Percentiles rank a stretch among this genome's conserved stretches.
Conservation (phyloP, 2,113 vertebrate species). For the Podarcis cretensis region DNA sequence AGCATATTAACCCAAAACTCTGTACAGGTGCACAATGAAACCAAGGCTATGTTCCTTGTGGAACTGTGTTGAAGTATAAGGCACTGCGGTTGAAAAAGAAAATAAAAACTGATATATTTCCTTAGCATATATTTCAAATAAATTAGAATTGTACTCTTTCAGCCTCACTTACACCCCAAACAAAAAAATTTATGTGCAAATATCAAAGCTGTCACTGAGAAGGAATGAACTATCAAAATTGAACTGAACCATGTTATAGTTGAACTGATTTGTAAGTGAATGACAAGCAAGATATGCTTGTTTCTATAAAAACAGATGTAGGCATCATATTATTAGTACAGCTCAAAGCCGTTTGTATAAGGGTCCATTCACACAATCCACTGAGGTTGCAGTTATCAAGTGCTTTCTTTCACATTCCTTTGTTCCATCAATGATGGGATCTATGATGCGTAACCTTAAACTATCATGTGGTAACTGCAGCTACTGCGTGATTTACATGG, state of each 20-base stretch:
- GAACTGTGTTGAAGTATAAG: slow-evolving; percentile 68
- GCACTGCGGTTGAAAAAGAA: slow-evolving; percentile 67
- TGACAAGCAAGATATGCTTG: slow-evolving; percentile 70
- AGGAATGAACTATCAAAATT: slow-evolving; percentile 74
- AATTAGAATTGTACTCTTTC: slow-evolving; percentile 90
- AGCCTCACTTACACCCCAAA: slow-evolving; percentile 83
- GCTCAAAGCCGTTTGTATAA: slow-evolving; percentile 90
- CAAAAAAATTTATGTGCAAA: slow-evolving; percentile 91
- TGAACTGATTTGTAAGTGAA: slow-evolving; percentile 74
- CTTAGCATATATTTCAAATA: slow-evolving; percentile 86
- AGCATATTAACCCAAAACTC: slow-evolving; percentile 74
- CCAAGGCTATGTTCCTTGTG: slow-evolving; percentile 63
- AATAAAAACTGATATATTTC: slow-evolving; percentile 74
- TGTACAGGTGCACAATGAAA: slow-evolving; percentile 74
- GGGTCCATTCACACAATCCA: slow-evolving; percentile 25
- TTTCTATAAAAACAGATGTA: slow-evolving; percentile 79
- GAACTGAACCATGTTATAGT: slow-evolving; percentile 69
- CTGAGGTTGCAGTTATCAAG: background rate
- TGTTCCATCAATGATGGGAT: background rate
- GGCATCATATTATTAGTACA: slow-evolving; percentile 86
- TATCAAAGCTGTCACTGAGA: slow-evolving; percentile 82
- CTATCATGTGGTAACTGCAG: background rate
- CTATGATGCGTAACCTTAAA: background rate
- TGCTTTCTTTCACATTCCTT: background rate
- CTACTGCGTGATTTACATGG: background rate